A percentile compares a stretch with the other conserved stretches of the same genome.
Conservation (phyloP, 2,113 vertebrate genomes). For the Vulpes lagopus region DNA sequence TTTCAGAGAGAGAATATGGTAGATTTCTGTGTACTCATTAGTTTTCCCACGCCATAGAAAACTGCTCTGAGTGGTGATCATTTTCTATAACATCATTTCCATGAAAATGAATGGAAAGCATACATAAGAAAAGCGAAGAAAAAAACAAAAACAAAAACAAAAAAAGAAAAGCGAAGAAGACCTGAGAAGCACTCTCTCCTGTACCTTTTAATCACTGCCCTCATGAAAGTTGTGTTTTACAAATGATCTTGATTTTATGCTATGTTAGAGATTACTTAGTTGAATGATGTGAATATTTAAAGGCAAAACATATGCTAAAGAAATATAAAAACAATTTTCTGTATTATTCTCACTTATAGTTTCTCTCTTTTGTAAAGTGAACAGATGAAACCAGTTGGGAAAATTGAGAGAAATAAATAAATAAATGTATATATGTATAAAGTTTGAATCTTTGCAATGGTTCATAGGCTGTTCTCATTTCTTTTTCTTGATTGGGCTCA, state of each 20-base stretch:
- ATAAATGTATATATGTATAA: background rate
- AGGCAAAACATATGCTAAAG: constrained; percentile 27
- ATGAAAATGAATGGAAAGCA: background rate
- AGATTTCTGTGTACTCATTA: background rate
- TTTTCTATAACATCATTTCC: background rate
- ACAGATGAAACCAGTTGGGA: constrained; percentile 21
- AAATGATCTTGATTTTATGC: constrained; percentile 37
- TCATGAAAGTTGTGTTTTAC: constrained; percentile 21
- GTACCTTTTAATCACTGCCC: background rate
- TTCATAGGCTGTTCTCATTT: background rate
- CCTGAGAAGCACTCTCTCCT: background rate
- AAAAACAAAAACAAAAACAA: too few relatives aligned
- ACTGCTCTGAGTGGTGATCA: background rate
- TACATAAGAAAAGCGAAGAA: background rate
- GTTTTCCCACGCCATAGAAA: constrained; percentile 28
- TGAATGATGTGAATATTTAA: constrained; percentile 43
- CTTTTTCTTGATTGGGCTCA: constrained; percentile 33
- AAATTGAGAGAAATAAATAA: constrained; percentile 6
- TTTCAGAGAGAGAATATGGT: background rate
- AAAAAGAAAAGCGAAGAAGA: background rate
- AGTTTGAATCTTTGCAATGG: constrained; percentile 11
- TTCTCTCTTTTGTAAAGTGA: constrained; percentile 32
- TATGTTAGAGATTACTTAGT: constrained; percentile 34
- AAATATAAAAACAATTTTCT: constrained; percentile 53
- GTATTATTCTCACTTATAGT: constrained; percentile 34